A percentile compares a stretch with the other conserved stretches of the same genome.
Evolutionary conservation across 2,797 vertebrate genomes (phyloP).

Genomic region (Pangasius larnaudii): DNA sequence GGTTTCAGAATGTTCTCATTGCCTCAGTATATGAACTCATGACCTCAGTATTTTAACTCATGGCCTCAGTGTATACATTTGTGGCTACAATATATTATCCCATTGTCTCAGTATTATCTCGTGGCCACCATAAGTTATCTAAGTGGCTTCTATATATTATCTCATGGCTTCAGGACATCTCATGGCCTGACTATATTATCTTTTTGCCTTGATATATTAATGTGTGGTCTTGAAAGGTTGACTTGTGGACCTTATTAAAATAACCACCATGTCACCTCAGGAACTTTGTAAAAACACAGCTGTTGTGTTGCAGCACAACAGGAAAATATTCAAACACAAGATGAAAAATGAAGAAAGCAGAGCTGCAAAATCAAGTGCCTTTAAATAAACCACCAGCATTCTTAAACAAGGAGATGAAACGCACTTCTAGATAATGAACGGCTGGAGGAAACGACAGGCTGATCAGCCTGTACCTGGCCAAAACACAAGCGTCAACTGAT

Average conservation of each 20-base stretch:
- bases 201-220: neutral
- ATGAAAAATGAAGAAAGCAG: neutral
- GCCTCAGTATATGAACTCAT: neutral
- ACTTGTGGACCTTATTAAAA: neutral
- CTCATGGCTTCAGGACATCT: neutral
- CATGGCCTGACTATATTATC: neutral
- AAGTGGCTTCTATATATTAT: neutral
- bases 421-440: neutral
- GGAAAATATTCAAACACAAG: neutral
- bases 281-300: neutral
- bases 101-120: neutral
- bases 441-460: neutral
- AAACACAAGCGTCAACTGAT: slow-evolving; percentile 31
- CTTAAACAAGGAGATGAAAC: neutral
- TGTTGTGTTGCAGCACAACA: neutral
- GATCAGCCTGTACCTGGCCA: slow-evolving; percentile 12
- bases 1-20: neutral
- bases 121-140: neutral
- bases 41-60: neutral
- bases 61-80: too few relatives aligned
- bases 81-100: too few relatives aligned
- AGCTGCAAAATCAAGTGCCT: neutral
- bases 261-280: neutral
- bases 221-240: neutral
- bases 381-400: neutral